Evolutionary conservation across 1,140 invertebrate species (phyloP).

Genomic region (Procambarus clarkii): DNA sequence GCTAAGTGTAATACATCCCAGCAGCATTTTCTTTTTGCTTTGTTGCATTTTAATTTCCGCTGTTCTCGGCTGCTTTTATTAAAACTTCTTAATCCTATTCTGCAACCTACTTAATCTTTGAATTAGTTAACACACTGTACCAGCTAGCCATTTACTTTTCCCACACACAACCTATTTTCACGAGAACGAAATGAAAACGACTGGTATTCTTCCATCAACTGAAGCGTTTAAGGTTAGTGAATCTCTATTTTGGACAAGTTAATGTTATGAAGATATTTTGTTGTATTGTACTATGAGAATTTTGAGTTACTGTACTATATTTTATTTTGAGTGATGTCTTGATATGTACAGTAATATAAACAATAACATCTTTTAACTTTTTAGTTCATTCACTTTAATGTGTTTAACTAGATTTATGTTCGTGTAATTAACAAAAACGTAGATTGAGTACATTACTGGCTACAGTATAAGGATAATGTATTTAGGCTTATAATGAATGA

Average conservation of each 20-base stretch:
- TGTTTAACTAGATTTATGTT: too few relatives aligned
- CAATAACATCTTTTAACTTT: too few relatives aligned
- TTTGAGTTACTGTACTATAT: neutral
- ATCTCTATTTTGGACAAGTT: neutral
- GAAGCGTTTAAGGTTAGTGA: constrained; percentile 55
- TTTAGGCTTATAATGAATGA: too few relatives aligned
- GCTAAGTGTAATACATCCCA: constrained; percentile 44
- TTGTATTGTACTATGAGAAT: neutral
- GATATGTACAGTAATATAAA: too few relatives aligned
- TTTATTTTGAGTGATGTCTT: too few relatives aligned
- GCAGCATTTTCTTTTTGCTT: constrained; percentile 52
- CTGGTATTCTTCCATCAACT: constrained; percentile 45
- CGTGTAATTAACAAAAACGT: too few relatives aligned
- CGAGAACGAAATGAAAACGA: constrained; percentile 63
- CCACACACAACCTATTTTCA: neutral
- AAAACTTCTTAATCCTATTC: neutral
- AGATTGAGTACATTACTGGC: too few relatives aligned
- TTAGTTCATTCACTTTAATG: too few relatives aligned
- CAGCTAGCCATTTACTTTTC: neutral
- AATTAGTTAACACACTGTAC: neutral
- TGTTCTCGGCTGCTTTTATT: neutral
- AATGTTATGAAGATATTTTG: neutral
- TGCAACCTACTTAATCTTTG: neutral
- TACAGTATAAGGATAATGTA: too few relatives aligned
- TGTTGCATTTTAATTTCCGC: constrained; percentile 32